A percentile compares a stretch with the other conserved stretches of the same genome.
Conservation (phyloP, 64 coral and sea anemone species). For the Cladopsammia gracilis region DNA sequence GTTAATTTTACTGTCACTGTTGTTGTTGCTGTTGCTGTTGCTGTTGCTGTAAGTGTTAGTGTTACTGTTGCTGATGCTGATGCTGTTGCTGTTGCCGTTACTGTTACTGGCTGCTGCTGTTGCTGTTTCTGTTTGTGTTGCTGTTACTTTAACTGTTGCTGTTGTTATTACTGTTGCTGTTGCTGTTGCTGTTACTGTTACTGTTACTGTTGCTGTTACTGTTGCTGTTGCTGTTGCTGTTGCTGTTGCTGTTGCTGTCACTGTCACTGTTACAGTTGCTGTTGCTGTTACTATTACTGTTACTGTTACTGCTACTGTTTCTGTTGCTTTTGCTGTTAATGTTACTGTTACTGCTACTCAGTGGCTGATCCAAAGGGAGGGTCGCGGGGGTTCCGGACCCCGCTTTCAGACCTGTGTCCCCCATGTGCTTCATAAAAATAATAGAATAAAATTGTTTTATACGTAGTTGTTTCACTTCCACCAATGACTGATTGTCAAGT, state of each 20-base stretch:
- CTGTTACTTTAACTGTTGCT: not conserved
- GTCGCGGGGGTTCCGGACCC: too few species aligned
- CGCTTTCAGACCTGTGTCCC: too few species aligned
- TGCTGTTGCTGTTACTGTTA: not conserved
- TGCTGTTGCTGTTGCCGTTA: not conserved
- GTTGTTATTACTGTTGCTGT: slow-evolving; percentile 5
- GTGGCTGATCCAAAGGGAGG: too few species aligned
- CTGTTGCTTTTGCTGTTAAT: too few species aligned
- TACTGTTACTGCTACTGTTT: not conserved
- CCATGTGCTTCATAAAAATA: too few species aligned
- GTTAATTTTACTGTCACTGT: not conserved
- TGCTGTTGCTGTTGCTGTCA: not conserved
- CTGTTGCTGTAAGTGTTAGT: not conserved
- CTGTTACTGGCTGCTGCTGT: slow-evolving; percentile 17
- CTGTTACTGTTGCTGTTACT: slow-evolving; percentile 14
- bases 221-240: slow-evolving; percentile 10
- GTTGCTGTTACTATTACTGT: slow-evolving; percentile 10
- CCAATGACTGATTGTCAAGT: too few species aligned
- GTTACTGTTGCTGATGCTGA: not conserved
- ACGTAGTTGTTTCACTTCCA: too few species aligned
- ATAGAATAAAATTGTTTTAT: too few species aligned
- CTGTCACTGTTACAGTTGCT: slow-evolving; percentile 6
- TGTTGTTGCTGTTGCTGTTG: not conserved
- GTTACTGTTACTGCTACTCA: too few species aligned
- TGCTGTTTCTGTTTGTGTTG: not conserved